Base-by-base conservation (phyloP, 2,113 vertebrate genomes). In the Lanius collurio region DNA sequence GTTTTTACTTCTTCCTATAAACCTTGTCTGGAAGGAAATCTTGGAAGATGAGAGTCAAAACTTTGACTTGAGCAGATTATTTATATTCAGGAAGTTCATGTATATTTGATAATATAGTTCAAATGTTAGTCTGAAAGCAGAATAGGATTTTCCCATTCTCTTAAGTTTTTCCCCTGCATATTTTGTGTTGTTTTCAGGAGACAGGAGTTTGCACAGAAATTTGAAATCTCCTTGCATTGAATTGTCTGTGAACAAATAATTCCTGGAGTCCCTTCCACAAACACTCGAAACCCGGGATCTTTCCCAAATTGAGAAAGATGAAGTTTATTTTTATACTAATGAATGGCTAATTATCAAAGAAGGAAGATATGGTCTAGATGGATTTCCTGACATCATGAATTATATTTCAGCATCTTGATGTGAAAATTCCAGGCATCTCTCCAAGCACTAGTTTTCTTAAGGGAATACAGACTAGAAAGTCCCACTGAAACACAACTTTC, bases 51-150 rank as follows among this genome's bases (percentile, higher is more conserved):
- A 60, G 41, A 88, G 60, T 47, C 57, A 90, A 83, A 90, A 83
- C 35, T 82, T 76, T 78, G 71, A 86, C 73, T 94, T 80, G 39
- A 52, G 80, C 47, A 77, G 50, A 88, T 56, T 18, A 81, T 92
- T 83, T 83, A n/a, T 83, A 83, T 81, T 90, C 83, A 83, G 26
- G 15, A 52, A 74, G 60, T 75, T 74, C 55, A 81, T 86, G 7
- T 44, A 88, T 88, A 76, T 83, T 90, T 93, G 86, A 95, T 63
- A 76, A 50, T 52, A 70, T 7, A 49, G 44, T 90, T 96, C 79
- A 94, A 91, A 81, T 91, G 49, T 91, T 95, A 95, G 56, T 74
- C 41, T 28, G 74, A 80, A 88, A 81, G 52, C 37, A 83, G 79
- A 89, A 55, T 16, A 71, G 67, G 63, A 70, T 88, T 93, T 86